Evolutionary conservation across 2,797 vertebrate genomes (phyloP).

Genomic region (Danio choprae): DNA sequence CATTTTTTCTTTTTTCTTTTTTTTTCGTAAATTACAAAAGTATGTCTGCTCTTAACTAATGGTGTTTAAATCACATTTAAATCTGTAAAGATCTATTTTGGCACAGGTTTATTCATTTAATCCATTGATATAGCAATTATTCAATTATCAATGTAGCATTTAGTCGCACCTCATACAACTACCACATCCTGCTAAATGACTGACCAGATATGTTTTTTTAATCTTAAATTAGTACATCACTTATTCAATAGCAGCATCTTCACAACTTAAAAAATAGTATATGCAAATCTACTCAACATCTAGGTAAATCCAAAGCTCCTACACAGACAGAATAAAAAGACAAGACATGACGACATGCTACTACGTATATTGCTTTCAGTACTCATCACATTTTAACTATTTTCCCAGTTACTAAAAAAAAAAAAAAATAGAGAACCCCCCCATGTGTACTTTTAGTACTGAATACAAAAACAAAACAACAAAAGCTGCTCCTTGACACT

Average conservation of each 20-base stretch:
- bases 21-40: slow-evolving; percentile 77
- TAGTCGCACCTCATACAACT: slow-evolving; percentile 75
- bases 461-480: slow-evolving; percentile 66
- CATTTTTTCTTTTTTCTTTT: slow-evolving; percentile 74
- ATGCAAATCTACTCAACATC: slow-evolving; percentile 79
- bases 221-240: slow-evolving; percentile 77
- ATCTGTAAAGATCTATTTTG: slow-evolving; percentile 80
- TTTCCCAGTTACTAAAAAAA: slow-evolving; percentile 69
- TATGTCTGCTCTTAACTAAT: slow-evolving; percentile 78
- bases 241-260: slow-evolving; percentile 86
- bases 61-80: slow-evolving; percentile 76
- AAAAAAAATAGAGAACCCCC: slow-evolving; percentile 56
- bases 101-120: slow-evolving; percentile 78
- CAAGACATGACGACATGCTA: slow-evolving; percentile 82
- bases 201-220: slow-evolving; percentile 80
- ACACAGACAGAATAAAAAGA: slow-evolving; percentile 77
- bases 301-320: slow-evolving; percentile 78
- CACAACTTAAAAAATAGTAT: slow-evolving; percentile 76
- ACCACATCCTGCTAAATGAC: slow-evolving; percentile 77
- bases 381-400: slow-evolving; percentile 82
- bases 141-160: slow-evolving; percentile 69
- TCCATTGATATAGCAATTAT: slow-evolving; percentile 72
- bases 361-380: slow-evolving; percentile 87
- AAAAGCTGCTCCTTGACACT: slow-evolving; percentile 63
- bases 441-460: slow-evolving; percentile 62